phyloP scores from a whole-genome alignment of 2,113 vertebrate genomes.

The Furnarius figulus region DNA sequence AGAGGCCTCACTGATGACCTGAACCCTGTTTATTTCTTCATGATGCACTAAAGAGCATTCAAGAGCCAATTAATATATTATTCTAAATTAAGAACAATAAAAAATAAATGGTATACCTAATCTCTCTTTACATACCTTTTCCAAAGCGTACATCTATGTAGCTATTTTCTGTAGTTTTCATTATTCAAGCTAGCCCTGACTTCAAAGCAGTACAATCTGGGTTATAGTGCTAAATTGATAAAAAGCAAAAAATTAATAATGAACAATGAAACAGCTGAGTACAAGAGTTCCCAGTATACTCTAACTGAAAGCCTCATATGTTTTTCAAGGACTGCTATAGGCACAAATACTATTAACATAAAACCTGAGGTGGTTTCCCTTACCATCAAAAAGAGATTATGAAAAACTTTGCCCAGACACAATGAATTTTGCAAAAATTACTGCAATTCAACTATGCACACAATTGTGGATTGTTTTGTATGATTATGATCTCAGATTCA shows the following conservation, averaged over 20 bases:
- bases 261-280: background rate
- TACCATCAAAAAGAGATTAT: background rate
- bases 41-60: background rate
- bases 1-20: background rate
- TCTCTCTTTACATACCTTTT: background rate
- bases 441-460: background rate
- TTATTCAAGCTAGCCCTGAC: background rate
- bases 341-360: background rate
- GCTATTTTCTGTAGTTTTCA: background rate
- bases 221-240: background rate
- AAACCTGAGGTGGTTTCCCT: background rate
- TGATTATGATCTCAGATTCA: background rate
- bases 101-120: background rate
- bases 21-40: background rate
- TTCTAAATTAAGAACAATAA: background rate
- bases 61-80: background rate
- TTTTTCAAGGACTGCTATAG: background rate
- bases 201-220: background rate
- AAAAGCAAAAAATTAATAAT: background rate
- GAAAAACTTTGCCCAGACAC: background rate
- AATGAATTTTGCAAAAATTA: background rate
- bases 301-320: background rate
- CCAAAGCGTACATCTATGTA: background rate
- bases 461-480: background rate
- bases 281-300: background rate